phyloP scores from a whole-genome alignment of 1,140 invertebrate genomes.

The Berghia stephanieae region DNA sequence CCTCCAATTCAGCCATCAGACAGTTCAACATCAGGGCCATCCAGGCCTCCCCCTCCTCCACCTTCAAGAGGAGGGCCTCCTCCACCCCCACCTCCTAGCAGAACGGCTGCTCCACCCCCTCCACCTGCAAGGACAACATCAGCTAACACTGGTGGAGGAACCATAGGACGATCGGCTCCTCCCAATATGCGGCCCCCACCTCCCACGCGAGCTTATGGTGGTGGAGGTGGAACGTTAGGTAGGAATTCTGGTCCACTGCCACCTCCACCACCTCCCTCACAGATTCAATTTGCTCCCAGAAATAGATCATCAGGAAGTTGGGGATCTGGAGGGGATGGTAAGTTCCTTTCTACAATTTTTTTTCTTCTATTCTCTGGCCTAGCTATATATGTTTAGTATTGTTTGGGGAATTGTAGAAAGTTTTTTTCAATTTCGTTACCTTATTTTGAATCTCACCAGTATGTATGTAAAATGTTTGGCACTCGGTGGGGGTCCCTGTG shows the following conservation, averaged over 20 bases:
- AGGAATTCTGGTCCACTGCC: not conserved
- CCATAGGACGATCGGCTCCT: slow-evolving; percentile 7
- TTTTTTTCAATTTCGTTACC: no score
- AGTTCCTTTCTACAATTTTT: not conserved
- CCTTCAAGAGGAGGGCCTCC: not conserved
- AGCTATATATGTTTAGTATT: no score
- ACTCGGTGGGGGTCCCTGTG: no score
- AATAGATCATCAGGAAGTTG: slow-evolving; percentile 17
- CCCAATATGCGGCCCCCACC: slow-evolving; percentile 1
- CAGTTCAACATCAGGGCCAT: not conserved
- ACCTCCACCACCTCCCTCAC: not conserved
- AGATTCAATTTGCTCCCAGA: not conserved
- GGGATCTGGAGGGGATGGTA: slow-evolving; percentile 24
- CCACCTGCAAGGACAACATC: slow-evolving; percentile 3
- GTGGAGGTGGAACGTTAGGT: slow-evolving; percentile 6
- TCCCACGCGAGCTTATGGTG: not conserved
- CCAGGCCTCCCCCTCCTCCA: slow-evolving; percentile 9
- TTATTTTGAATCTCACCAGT: no score
- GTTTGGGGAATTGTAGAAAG: no score
- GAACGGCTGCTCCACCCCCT: not conserved
- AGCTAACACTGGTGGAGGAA: not conserved
- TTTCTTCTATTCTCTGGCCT: no score
- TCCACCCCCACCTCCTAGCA: slow-evolving; percentile 14
- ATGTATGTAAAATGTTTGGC: no score
- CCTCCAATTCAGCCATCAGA: not conserved